These are phyloP conservation scores for Chloromyia formosa DNA, from an alignment of 2,888 invertebrate species.

Conservation along the genomic window DNA sequence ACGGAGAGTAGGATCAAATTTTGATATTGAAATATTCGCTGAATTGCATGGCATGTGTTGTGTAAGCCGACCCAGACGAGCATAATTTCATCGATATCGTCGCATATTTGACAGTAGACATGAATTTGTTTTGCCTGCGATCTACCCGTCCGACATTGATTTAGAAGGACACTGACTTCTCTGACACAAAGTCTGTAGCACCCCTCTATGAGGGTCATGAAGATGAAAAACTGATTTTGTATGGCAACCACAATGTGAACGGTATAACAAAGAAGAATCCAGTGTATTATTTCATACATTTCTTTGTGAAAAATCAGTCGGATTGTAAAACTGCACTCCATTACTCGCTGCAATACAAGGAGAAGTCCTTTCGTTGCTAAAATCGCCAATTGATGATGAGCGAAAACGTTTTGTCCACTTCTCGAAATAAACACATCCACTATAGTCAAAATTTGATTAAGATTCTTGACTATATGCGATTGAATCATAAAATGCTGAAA, in stretches of 20 bases:
- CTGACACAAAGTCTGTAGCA: background rate
- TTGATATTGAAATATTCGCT: background rate
- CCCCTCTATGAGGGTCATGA: background rate
- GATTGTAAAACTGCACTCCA: background rate
- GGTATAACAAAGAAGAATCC: background rate
- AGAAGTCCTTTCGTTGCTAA: background rate
- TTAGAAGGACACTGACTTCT: background rate
- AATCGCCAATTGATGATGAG: background rate
- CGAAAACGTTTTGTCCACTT: background rate
- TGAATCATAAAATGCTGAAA: too few relatives aligned
- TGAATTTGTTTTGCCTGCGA: too few relatives aligned
- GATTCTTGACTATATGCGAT: too few relatives aligned
- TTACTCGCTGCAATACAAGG: background rate
- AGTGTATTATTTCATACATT: background rate
- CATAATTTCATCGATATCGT: background rate
- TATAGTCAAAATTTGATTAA: too few relatives aligned
- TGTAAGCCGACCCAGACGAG: background rate
- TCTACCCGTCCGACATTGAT: too few relatives aligned
- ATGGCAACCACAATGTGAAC: background rate
- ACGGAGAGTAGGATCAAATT: background rate
- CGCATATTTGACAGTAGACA: background rate
- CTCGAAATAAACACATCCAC: too few relatives aligned
- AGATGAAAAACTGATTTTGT: background rate
- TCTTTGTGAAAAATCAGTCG: too few relatives aligned
- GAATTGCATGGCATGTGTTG: background rate